phyloP scores from a whole-genome alignment of 2,888 invertebrate genomes.

The Tricholauxania praeusta region DNA sequence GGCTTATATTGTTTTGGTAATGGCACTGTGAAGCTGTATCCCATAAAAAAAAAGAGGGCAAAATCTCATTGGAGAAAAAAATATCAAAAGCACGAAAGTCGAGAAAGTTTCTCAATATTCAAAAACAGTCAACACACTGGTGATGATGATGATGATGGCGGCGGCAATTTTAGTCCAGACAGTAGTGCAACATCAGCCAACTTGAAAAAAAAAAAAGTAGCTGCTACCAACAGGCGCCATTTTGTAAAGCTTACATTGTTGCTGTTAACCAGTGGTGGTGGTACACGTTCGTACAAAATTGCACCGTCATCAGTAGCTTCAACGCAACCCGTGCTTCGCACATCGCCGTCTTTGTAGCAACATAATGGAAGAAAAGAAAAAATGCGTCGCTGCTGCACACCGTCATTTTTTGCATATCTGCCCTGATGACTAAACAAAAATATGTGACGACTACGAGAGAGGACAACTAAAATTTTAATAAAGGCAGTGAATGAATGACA shows the following conservation, averaged over 20 bases:
- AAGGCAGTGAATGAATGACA: conserved; percentile 13
- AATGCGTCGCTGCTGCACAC: not conserved
- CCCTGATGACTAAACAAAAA: conserved; percentile 11
- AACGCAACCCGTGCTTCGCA: not conserved
- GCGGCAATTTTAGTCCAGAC: not conserved
- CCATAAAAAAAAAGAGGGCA: not conserved
- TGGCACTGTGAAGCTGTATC: not conserved
- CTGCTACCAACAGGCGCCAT: not conserved
- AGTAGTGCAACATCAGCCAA: too few relatives aligned
- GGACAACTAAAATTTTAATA: conserved; percentile 12
- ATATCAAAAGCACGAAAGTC: not conserved
- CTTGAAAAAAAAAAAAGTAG: too few relatives aligned
- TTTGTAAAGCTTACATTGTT: conserved; percentile 11
- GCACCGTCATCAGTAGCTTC: not conserved
- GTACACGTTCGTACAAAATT: not conserved
- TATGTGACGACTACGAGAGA: not conserved
- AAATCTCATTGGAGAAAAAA: not conserved
- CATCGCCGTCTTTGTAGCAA: not conserved
- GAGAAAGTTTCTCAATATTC: conserved; percentile 12
- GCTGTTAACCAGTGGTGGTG: conserved; percentile 2
- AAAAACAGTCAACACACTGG: conserved; percentile 1
- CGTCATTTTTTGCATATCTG: not conserved
- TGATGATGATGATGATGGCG: not conserved
- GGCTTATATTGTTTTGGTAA: conserved; percentile 29
- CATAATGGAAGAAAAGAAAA: too few relatives aligned